These are phyloP conservation scores for Bagarius yarrelli DNA, from an alignment of 2,113 vertebrate species.

Conservation along the genomic window DNA sequence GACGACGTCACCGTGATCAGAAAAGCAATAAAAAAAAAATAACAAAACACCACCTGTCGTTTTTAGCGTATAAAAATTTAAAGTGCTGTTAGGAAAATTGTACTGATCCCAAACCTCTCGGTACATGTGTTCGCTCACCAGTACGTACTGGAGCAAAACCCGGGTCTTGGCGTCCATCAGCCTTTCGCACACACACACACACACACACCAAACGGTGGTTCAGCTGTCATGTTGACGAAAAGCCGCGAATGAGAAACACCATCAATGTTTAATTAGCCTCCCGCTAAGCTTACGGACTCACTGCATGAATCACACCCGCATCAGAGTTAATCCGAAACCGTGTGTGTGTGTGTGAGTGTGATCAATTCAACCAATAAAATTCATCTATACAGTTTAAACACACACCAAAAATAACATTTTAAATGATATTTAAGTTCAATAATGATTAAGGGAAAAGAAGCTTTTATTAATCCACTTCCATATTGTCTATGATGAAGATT, in stretches of 20 bases:
- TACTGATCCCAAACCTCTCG: background rate
- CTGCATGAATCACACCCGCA: conserved; percentile 44
- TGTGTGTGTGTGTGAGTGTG: conserved; percentile 30
- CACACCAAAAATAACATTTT: no score
- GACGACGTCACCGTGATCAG: background rate
- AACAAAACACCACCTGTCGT: background rate
- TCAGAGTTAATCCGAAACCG: conserved; percentile 17
- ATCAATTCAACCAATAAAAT: background rate
- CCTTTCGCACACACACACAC: conserved; percentile 71
- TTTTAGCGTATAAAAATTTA: background rate
- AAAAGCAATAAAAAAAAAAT: background rate
- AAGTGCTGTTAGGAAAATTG: background rate
- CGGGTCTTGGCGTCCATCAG: no score
- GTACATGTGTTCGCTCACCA: background rate
- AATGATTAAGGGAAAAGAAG: no score
- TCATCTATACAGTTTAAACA: background rate
- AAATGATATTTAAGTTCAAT: no score
- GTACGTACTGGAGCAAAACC: background rate
- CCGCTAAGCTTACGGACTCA: conserved; percentile 1
- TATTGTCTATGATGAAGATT: no score
- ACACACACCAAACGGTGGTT: conserved; percentile 86
- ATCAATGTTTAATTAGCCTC: conserved; percentile 91
- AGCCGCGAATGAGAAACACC: conserved; percentile 83
- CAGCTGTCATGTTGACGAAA: conserved; percentile 93
- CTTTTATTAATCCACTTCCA: no score